Evolutionary conservation across 2,113 vertebrate genomes (phyloP).

Genomic region (Rallus limicola): DNA sequence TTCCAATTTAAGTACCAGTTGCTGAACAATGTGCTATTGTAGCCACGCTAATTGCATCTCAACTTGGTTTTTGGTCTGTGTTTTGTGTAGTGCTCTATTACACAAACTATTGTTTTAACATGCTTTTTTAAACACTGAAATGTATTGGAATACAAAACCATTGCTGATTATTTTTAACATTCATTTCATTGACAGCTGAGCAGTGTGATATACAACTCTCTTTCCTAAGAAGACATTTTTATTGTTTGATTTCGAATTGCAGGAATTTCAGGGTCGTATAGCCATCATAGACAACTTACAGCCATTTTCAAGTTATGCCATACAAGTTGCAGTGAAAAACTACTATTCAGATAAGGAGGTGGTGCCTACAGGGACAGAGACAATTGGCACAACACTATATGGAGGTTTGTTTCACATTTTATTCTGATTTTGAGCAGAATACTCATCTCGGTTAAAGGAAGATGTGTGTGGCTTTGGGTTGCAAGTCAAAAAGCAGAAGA

Average conservation of each 20-base stretch:
- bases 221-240: background rate
- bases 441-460: background rate
- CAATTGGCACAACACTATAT: conserved; percentile 59
- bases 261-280: conserved; percentile 71
- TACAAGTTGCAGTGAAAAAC: conserved; percentile 69
- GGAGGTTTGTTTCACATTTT: conserved; percentile 68
- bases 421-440: background rate
- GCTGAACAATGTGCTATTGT: background rate
- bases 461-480: background rate
- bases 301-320: conserved; percentile 72
- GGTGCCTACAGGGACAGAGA: conserved; percentile 16
- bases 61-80: background rate
- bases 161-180: background rate
- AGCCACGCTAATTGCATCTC: background rate
- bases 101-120: background rate
- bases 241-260: background rate
- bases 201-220: background rate
- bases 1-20: background rate
- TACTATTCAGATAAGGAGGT: conserved; percentile 68
- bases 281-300: conserved; percentile 59
- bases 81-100: background rate
- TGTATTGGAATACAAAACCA: background rate
- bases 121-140: background rate
- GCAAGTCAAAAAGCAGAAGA: background rate
- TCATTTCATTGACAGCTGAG: background rate